Base-by-base conservation (phyloP, 1,140 invertebrate species). In the Pseudomyrmex flavicornis region DNA sequence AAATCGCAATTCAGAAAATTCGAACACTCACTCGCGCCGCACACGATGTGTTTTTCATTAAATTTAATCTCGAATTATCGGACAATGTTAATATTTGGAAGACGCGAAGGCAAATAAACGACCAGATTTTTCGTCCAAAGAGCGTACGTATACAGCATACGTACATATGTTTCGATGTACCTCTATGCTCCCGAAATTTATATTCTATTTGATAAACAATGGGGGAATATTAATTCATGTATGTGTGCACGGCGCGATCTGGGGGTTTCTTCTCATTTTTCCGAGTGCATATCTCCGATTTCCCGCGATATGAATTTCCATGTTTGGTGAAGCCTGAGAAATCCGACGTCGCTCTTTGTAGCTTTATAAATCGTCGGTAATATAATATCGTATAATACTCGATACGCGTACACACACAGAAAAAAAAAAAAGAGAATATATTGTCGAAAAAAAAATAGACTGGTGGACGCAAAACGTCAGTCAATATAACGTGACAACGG, bases 51-150 rank as follows among this genome's bases (percentile, higher is more conserved):
- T 35, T 46, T 46, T 65, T 76, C 72, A 54, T 61, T 66, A 56
- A 58, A 62, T 65, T 65, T 76, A 46, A 65, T 76, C 58, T n/a
- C 44, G 61, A 76, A 62, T 76, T 48, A 44, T 65, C 35, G 48
- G 50, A 17, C 82, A 26, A 76, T 76, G 26, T 74, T 76, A 76
- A 83, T 76, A 83, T 83, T 76, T 26, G 80, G 76, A 75, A 76
- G 46, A 62, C 35, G 58, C 61, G 13, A 65, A 44, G 26, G 72
- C 35, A 68, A 75, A 52, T 76, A 52, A 59, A 62, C 46, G 26
- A 22, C n/a, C 50, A 58, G 48, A 72, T 56, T 56, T 80, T 63
- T 70, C 77, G 58, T 65, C 48, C 46, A 52, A 62, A 44, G 12
- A 17, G 15, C 10, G 10, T 17, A 44, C 15, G 15, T 44, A 26